phyloP scores from a whole-genome alignment of 2,888 invertebrate species.

The Aleiodes alternator region DNA sequence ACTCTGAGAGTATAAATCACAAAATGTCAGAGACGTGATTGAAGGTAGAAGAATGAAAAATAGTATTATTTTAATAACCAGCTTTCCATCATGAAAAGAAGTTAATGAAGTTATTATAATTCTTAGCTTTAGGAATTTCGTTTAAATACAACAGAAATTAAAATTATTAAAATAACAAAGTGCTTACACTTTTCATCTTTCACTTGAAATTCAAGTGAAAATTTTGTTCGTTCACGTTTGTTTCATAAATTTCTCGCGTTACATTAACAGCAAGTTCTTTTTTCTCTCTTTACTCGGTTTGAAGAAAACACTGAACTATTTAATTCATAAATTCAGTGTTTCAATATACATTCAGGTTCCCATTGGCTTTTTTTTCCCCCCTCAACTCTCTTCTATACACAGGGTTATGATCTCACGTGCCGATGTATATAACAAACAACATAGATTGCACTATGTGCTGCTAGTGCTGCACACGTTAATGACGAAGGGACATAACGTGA shows the following conservation, averaged over 20 bases:
- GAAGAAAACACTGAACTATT: constrained; percentile 57
- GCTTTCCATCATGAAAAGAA: not conserved
- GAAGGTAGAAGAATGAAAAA: not conserved
- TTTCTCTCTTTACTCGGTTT: constrained; percentile 27
- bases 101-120: constrained; percentile 30
- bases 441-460: constrained; percentile 49
- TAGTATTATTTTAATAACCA: not conserved
- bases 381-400: constrained; percentile 43
- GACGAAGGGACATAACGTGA: constrained; percentile 53
- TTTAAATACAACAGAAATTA: constrained; percentile 21
- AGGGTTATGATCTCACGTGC: constrained; percentile 60
- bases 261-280: not conserved
- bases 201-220: too few relatives aligned
- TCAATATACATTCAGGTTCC: constrained; percentile 43
- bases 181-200: constrained; percentile 25
- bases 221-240: too few relatives aligned
- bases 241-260: too few relatives aligned
- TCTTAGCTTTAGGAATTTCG: not conserved
- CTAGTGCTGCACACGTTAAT: constrained; percentile 46
- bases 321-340: constrained; percentile 55
- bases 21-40: constrained; percentile 12
- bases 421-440: constrained; percentile 51
- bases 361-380: constrained; percentile 44
- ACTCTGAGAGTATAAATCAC: constrained; percentile 38
- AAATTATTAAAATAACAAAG: constrained; percentile 24